A percentile compares a stretch with the other conserved stretches of the same genome.
These are phyloP conservation scores for Dryobota labecula DNA, from an alignment of 2,888 invertebrate species.

Conservation along the genomic window DNA sequence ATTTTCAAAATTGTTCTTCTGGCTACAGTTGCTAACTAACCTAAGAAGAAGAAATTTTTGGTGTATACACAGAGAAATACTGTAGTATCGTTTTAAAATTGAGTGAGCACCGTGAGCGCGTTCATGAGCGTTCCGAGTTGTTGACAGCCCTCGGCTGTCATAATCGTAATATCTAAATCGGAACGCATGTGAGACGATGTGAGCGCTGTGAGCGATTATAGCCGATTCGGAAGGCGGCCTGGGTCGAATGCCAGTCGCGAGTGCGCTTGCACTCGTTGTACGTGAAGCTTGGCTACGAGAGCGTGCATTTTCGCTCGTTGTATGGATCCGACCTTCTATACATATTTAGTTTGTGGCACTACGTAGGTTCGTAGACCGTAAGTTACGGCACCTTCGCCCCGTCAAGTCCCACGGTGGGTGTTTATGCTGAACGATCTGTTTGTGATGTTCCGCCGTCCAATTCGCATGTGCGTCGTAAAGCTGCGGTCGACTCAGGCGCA, in stretches of 20 bases:
- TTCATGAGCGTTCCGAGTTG: too few relatives aligned
- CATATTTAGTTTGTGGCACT: constrained; percentile 4
- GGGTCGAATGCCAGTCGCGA: neutral
- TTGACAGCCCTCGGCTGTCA: too few relatives aligned
- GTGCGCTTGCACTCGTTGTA: neutral
- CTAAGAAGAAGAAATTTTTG: too few relatives aligned
- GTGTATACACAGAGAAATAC: too few relatives aligned
- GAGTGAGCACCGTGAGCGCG: too few relatives aligned
- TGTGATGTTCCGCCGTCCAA: constrained; percentile 83
- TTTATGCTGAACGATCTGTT: constrained; percentile 71
- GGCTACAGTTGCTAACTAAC: too few relatives aligned
- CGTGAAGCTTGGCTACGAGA: neutral
- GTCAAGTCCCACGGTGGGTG: constrained; percentile 66
- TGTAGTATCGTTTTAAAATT: too few relatives aligned
- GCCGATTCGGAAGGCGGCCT: too few relatives aligned
- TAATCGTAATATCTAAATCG: too few relatives aligned
- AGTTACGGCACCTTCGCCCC: constrained; percentile 63
- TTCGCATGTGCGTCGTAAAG: constrained; percentile 80
- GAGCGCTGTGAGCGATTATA: too few relatives aligned
- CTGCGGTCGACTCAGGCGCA: constrained; percentile 79
- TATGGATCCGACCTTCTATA: neutral
- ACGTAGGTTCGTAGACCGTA: constrained; percentile 52
- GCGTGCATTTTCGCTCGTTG: neutral
- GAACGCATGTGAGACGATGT: too few relatives aligned
- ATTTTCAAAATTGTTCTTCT: too few relatives aligned